Base-by-base conservation (phyloP, 2,888 invertebrate species). In the Saturnia japonica region DNA sequence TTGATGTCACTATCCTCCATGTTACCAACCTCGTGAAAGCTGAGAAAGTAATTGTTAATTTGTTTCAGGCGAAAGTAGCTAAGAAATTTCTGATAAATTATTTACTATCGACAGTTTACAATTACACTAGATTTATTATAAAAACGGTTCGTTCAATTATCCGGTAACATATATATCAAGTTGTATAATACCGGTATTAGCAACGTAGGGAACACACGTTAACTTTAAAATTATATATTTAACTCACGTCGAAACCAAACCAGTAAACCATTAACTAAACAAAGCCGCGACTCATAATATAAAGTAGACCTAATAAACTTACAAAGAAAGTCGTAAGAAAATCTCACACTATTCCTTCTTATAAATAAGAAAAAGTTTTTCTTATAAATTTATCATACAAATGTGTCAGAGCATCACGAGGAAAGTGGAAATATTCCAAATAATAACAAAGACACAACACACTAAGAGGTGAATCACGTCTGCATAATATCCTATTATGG, bases 361-460 rank as follows among this genome's bases (percentile, higher is more conserved):
- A 74, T 69, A 75, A 72, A 77, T 72, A 72, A 74, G 74, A 72
- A 78, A 77, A 78, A 81, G 76, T 72, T 76, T 80, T 77, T 77
- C 77, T 78, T 75, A 74, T 76, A 75, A 71, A 76, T 80, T 86
- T 86, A 84, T 75, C 86, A 88, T 87, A 86, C 74, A 85, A 86
- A 85, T 82, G 85, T 75, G 80, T 80, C 82, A 85, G 85, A 85
- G 82, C 78, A 78, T 78, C 75, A 81, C 77, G 78, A 77, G 73
- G 79, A 78, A 80, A 81, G 81, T 82, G 78, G 79, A 78, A 82
- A 85, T 82, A 82, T 80, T 77, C 77, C 71, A 79, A 81, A 84
- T 84, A 81, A 82, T 78, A 85, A 77, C 78, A 80, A 79, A 76
- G 78, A 81, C 78, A 81, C 78, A 77, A 76, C 74, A 77, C 67